Percentiles rank a stretch among this genome's conserved stretches.
Evolutionary conservation across 2,113 vertebrate genomes (phyloP).

Genomic region (Alectura lathami): DNA sequence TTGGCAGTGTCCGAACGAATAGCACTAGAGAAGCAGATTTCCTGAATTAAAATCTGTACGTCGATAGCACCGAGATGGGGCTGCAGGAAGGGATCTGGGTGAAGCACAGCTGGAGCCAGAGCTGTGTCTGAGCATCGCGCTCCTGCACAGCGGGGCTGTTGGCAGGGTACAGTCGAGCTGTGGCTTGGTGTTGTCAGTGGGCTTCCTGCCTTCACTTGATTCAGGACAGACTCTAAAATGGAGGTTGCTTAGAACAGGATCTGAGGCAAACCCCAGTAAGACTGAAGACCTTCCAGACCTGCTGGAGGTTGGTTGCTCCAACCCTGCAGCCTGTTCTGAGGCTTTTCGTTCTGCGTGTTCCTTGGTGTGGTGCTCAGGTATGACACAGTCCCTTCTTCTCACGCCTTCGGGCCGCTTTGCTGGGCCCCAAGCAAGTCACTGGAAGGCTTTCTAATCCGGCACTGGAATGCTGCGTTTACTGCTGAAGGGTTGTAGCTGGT

Average conservation of each 20-base stretch:
- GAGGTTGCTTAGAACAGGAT: too few species aligned
- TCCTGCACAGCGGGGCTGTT: background rate
- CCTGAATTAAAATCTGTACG: background rate
- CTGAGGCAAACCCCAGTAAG: too few species aligned
- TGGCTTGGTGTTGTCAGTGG: background rate
- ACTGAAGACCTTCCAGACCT: background rate
- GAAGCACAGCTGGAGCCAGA: too few species aligned
- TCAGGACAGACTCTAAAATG: background rate
- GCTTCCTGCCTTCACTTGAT: background rate
- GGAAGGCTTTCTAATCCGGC: background rate
- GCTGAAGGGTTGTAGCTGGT: background rate
- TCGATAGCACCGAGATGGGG: background rate
- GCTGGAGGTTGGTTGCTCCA: background rate
- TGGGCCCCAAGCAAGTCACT: background rate
- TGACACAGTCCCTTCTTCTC: background rate
- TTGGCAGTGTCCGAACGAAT: rapidly evolving
- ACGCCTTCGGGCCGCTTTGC: background rate
- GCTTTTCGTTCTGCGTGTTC: background rate
- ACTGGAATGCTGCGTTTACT: background rate
- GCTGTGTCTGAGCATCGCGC: too few species aligned
- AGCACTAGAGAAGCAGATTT: background rate
- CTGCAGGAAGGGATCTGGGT: background rate
- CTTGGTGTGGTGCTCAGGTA: background rate
- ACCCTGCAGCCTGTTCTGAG: background rate
- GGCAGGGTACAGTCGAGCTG: background rate